Evolutionary conservation across 2,797 vertebrate species (phyloP), one percentile per base, ranked within the genome.

Genomic region (Geotrypetes seraphini): DNA sequence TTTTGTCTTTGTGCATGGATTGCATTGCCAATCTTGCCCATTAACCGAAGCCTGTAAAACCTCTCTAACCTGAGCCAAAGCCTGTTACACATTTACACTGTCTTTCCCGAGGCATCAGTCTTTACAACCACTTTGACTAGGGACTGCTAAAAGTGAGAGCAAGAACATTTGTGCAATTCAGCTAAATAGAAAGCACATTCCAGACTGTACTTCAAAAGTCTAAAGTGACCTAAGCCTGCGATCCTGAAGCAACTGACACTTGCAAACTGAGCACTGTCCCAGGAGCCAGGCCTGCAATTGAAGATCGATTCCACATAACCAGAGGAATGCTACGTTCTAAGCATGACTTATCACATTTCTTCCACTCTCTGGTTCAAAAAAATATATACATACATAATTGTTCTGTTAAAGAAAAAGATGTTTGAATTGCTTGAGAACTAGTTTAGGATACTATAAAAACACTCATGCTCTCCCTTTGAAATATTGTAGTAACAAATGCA

Each of bases 311-410:
- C 26, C 7, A 29, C 3, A 7, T 15, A 35, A 31, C 43, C 55
- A 45, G 29, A 51, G 43, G 54, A 48, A 48, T 36, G 47, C 39
- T 19, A 15, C 45, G 22, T 7, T 13, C 1, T 6, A 12, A 32
- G 28, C 31, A 45, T 32, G 7, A 28, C 5, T 7, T 13, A 48
- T 44, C 31, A 3, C 13, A 43, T 47, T 47, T 47, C 43, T 44
- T 24, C 27, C 27, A 22, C 48, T 46, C 33, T 42, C 34, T 8
- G 30, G 57, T 31, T n/a, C n/a, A n/a, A n/a, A n/a, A n/a, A n/a
- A n/a, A n/a, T n/a, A n/a, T n/a, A n/a, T n/a, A n/a, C n/a, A n/a
- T n/a, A n/a, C n/a, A n/a, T n/a, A n/a, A n/a, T n/a, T n/a, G n/a
- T n/a, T n/a, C n/a, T n/a, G 50, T 37, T 19, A 37, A 46, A 64